These are phyloP conservation scores for Lophotis ruficrista DNA, from an alignment of 2,113 vertebrate genomes.

Conservation along the genomic window DNA sequence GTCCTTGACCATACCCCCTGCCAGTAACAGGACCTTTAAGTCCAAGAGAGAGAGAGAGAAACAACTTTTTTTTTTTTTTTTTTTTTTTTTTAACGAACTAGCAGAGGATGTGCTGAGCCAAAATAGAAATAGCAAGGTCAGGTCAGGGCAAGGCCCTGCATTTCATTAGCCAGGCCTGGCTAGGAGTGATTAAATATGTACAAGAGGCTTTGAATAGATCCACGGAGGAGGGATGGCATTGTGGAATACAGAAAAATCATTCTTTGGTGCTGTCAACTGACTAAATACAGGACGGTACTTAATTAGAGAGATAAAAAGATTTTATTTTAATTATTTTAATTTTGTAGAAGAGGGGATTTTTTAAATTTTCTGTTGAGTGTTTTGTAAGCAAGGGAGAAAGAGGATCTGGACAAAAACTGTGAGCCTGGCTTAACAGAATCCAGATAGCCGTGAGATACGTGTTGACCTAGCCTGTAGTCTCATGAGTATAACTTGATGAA, in stretches of 20 bases:
- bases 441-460: background rate
- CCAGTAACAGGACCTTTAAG: constrained; percentile 72
- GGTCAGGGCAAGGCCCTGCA: constrained; percentile 71
- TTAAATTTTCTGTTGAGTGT: background rate
- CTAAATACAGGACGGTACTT: constrained; percentile 56
- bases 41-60: constrained; percentile 63
- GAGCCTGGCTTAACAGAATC: constrained; percentile 7
- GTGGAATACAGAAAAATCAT: constrained; percentile 75
- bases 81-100: constrained; percentile 64
- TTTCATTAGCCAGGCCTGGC: constrained; percentile 77
- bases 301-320: constrained; percentile 70
- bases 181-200: constrained; percentile 77
- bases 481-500: background rate
- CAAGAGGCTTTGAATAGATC: constrained; percentile 73
- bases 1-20: constrained; percentile 64
- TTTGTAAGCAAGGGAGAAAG: background rate
- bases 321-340: constrained; percentile 75
- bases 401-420: background rate
- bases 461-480: background rate
- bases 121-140: constrained; percentile 81
- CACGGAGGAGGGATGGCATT: constrained; percentile 63
- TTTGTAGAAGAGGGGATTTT: constrained; percentile 4
- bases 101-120: constrained; percentile 75
- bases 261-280: constrained; percentile 67
- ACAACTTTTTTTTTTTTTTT: constrained; percentile 19